phyloP scores from a whole-genome alignment of 2,113 vertebrate genomes.

The Ammospiza caudacuta region DNA sequence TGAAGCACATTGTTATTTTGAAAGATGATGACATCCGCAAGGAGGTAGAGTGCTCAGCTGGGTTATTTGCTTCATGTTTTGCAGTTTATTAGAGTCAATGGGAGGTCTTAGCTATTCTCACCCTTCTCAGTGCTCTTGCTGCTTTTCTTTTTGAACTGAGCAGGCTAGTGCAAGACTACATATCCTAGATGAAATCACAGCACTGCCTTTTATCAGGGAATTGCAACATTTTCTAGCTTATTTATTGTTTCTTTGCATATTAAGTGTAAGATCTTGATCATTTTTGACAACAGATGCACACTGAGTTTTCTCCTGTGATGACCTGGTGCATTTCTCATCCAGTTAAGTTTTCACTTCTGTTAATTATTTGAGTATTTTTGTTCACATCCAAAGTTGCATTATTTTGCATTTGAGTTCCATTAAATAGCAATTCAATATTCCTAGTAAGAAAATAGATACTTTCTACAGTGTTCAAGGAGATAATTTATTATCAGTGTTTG shows the following conservation, averaged over 20 bases:
- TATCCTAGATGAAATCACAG: background rate
- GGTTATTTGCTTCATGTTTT: background rate
- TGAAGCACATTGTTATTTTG: background rate
- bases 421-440: background rate
- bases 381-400: background rate
- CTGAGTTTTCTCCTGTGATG: background rate
- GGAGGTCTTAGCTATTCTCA: background rate
- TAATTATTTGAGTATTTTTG: background rate
- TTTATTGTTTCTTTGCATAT: background rate
- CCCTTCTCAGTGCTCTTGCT: background rate
- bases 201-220: background rate
- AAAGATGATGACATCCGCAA: background rate
- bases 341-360: background rate
- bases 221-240: background rate
- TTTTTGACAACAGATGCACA: background rate
- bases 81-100: background rate
- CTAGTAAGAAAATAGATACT: background rate
- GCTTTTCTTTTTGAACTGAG: background rate
- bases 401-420: background rate
- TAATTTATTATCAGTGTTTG: background rate
- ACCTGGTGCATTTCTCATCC: background rate
- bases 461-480: background rate
- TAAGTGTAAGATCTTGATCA: background rate
- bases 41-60: background rate
- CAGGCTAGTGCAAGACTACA: background rate